phyloP scores from a whole-genome alignment of 2,888 invertebrate genomes.

The Mythimna ferrago region DNA sequence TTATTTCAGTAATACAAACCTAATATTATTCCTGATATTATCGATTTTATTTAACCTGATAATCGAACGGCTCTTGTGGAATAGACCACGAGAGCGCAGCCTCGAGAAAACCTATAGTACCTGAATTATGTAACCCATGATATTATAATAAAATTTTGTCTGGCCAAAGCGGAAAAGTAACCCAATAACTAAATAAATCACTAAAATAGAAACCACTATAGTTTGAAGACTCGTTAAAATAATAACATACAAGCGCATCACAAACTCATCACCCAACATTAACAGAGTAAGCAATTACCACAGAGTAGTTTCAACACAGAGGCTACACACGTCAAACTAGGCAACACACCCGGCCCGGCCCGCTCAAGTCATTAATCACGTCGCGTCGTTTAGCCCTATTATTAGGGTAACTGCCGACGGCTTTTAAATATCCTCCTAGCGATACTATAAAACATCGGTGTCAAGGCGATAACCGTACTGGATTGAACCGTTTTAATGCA shows the following conservation, averaged over 20 bases:
- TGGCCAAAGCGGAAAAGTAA: too few relatives aligned
- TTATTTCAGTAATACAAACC: not conserved
- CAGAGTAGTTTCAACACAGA: slow-evolving; percentile 57
- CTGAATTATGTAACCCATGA: too few relatives aligned
- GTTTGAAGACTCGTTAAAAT: not conserved
- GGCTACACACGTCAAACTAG: slow-evolving; percentile 50
- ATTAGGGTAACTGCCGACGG: slow-evolving; percentile 78
- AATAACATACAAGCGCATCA: slow-evolving; percentile 4
- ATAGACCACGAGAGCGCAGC: too few relatives aligned
- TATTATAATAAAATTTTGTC: too few relatives aligned
- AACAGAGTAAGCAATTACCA: slow-evolving; percentile 54
- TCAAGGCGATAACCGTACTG: slow-evolving; percentile 68
- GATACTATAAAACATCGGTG: slow-evolving; percentile 68
- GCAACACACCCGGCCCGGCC: slow-evolving; percentile 53
- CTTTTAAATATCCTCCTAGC: slow-evolving; percentile 77
- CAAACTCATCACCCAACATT: slow-evolving; percentile 30
- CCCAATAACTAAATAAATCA: too few relatives aligned
- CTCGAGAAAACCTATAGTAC: too few relatives aligned
- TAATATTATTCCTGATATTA: too few relatives aligned
- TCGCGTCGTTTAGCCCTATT: slow-evolving; percentile 73
- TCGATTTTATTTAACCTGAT: too few relatives aligned
- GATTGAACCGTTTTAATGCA: slow-evolving; percentile 68
- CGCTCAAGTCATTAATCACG: slow-evolving; percentile 74
- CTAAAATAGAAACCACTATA: not conserved
- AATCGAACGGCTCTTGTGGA: too few relatives aligned